These are phyloP conservation scores for Zaprionus obscuricornis DNA, from an alignment of 2,888 invertebrate species.

Conservation along the genomic window DNA sequence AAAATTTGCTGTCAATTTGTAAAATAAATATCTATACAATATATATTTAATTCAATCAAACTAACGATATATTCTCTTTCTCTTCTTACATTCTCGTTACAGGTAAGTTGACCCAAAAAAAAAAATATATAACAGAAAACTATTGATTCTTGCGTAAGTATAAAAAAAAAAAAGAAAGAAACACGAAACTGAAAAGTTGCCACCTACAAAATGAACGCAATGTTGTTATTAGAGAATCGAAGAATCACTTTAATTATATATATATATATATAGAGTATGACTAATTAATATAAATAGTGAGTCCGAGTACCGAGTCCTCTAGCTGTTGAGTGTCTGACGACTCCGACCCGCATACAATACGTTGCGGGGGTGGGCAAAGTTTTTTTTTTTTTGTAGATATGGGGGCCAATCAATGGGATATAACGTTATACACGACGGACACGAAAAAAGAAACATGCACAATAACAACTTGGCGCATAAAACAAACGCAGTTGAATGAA, in stretches of 20 bases:
- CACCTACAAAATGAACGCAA: constrained; percentile 35
- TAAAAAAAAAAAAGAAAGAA: neutral
- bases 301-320: too few relatives aligned
- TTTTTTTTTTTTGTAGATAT: neutral
- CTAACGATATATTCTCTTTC: neutral
- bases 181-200: too few relatives aligned
- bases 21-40: neutral
- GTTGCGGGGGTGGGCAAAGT: neutral
- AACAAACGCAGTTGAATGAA: constrained; percentile 35
- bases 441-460: neutral
- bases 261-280: too few relatives aligned
- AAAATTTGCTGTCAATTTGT: too few relatives aligned
- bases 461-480: constrained; percentile 22
- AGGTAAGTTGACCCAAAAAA: constrained; percentile 35
- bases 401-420: constrained; percentile 40
- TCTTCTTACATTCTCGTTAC: constrained; percentile 5
- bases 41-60: neutral
- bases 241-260: constrained; percentile 22
- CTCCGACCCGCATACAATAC: constrained; percentile 32
- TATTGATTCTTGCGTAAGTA: constrained; percentile 46
- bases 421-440: constrained; percentile 9
- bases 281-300: constrained; percentile 49
- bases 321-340: too few relatives aligned
- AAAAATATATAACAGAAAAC: neutral
- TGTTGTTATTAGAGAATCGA: constrained; percentile 20